Conservation (phyloP, 2,797 vertebrate species). For the Sebastes matsubarae region DNA sequence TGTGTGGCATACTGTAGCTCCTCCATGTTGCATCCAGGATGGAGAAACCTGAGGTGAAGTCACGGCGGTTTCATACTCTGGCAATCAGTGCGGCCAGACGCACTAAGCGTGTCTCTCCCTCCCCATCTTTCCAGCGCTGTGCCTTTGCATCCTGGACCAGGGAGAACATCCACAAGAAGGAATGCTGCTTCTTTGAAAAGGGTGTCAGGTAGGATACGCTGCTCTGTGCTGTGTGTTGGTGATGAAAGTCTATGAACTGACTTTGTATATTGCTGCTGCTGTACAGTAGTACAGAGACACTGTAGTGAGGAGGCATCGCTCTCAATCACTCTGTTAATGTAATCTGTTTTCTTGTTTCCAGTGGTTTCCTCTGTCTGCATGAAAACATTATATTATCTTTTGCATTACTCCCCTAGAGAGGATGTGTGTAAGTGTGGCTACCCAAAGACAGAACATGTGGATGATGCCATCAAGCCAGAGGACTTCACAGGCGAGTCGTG, state of each 20-base stretch:
- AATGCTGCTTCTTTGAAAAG: slow-evolving; percentile 86
- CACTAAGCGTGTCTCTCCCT: slow-evolving; percentile 45
- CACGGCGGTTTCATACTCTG: slow-evolving; percentile 10
- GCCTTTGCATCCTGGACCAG: slow-evolving; percentile 84
- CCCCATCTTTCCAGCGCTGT: slow-evolving; percentile 70
- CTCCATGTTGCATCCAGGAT: slow-evolving; percentile 22
- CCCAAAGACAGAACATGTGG: slow-evolving; percentile 79
- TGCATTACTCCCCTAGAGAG: slow-evolving; percentile 72
- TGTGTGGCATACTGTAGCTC: neutral
- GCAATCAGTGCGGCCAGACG: slow-evolving; percentile 5
- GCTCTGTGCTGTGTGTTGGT: neutral
- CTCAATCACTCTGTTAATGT: neutral
- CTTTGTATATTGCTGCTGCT: neutral
- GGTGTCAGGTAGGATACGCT: slow-evolving; percentile 64
- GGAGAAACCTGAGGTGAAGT: slow-evolving; percentile 17
- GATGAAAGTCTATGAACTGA: neutral
- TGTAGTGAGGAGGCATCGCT: neutral
- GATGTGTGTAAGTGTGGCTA: slow-evolving; percentile 89
- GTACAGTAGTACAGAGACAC: neutral
- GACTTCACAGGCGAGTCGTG: slow-evolving; percentile 81
- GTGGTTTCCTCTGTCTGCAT: neutral
- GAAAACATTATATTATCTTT: neutral
- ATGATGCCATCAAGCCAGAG: slow-evolving; percentile 82
- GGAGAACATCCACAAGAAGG: slow-evolving; percentile 88
- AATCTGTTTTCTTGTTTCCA: neutral